Evolutionary conservation across 2,888 invertebrate species (phyloP).

Genomic region (Rugalucina vietnamica): DNA sequence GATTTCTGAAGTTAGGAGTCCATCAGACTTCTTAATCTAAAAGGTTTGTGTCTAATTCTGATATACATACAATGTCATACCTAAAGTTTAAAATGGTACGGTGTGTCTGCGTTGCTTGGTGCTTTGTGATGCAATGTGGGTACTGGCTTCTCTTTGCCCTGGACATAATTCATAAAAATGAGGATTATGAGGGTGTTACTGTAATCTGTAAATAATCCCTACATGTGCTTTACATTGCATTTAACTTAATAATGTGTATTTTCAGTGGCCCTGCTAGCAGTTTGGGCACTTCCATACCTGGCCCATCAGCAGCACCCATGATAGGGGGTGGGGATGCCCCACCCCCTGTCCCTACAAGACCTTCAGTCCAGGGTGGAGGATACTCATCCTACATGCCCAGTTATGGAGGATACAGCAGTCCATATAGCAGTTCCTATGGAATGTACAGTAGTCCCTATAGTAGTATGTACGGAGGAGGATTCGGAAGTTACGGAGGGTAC

Average conservation of each 20-base stretch:
- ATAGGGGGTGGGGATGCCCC: slow-evolving; percentile 62
- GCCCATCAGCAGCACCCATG: slow-evolving; percentile 28
- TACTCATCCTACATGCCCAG: slow-evolving; percentile 58
- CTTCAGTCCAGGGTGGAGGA: slow-evolving; percentile 51
- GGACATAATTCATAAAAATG: too few relatives aligned
- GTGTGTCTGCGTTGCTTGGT: too few relatives aligned
- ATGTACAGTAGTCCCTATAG: slow-evolving; percentile 63
- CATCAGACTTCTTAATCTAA: too few relatives aligned
- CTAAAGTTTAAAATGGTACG: too few relatives aligned
- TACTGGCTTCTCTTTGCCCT: too few relatives aligned
- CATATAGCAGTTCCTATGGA: slow-evolving; percentile 59
- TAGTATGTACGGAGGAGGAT: slow-evolving; percentile 57
- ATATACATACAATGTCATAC: too few relatives aligned
- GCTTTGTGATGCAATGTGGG: too few relatives aligned
- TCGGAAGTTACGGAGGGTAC: slow-evolving; percentile 58
- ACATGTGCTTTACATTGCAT: too few relatives aligned
- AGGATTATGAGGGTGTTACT: too few relatives aligned
- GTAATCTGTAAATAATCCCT: too few relatives aligned
- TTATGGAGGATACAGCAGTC: slow-evolving; percentile 63
- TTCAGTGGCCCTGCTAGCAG: slow-evolving; percentile 49
- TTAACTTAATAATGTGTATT: background rate
- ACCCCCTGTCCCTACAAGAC: slow-evolving; percentile 68
- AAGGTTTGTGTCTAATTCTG: too few relatives aligned
- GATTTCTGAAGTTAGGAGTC: too few relatives aligned
- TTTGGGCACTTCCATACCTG: slow-evolving; percentile 15